phyloP scores from a whole-genome alignment of 2,797 vertebrate genomes.

The Lutra lutra region DNA sequence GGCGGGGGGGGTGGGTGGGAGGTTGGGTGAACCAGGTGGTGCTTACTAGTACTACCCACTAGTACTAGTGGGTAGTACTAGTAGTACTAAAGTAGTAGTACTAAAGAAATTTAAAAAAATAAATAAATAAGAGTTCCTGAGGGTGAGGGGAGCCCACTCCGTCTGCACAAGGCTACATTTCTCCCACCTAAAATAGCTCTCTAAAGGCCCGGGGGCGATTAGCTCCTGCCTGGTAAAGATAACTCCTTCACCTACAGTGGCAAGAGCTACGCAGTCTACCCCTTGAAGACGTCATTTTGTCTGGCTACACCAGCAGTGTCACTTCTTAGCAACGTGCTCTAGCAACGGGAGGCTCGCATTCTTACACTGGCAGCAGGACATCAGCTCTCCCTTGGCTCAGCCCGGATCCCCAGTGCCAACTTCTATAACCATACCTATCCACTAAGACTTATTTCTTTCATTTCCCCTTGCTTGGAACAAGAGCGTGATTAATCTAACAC shows the following conservation, averaged over 20 bases:
- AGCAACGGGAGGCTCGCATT: background rate
- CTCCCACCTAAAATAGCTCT: background rate
- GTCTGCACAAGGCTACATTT: background rate
- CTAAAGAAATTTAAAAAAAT: too few species aligned
- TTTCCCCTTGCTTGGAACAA: background rate
- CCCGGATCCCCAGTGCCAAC: background rate
- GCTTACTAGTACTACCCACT: too few species aligned
- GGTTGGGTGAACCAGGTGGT: too few species aligned
- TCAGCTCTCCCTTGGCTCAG: background rate
- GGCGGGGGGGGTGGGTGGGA: too few species aligned
- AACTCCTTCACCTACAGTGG: background rate
- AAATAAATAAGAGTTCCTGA: background rate
- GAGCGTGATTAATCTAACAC: background rate
- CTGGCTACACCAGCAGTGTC: background rate
- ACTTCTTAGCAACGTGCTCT: background rate
- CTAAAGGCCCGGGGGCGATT: background rate
- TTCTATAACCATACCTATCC: background rate
- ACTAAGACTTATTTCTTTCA: background rate
- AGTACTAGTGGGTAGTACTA: too few species aligned
- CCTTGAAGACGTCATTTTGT: background rate
- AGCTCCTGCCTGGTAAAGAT: background rate
- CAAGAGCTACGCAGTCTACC: background rate
- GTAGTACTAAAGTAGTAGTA: too few species aligned
- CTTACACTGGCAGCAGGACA: background rate
- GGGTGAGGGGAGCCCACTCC: background rate